phyloP scores from a whole-genome alignment of 2,113 vertebrate genomes.

The Alligator mississippiensis region DNA sequence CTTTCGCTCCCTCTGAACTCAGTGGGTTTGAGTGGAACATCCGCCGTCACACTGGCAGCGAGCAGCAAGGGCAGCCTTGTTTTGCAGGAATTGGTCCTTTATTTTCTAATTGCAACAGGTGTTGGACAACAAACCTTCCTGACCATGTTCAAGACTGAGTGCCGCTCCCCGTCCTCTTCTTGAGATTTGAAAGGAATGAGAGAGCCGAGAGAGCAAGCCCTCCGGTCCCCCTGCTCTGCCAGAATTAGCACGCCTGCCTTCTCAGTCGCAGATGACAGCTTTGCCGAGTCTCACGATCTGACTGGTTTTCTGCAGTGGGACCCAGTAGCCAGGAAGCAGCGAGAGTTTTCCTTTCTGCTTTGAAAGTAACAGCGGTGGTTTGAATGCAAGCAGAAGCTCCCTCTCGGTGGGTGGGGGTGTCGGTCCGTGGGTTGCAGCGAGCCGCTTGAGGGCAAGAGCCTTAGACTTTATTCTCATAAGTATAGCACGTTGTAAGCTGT shows the following conservation, averaged over 20 bases:
- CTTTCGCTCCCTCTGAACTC: slow-evolving; percentile 48
- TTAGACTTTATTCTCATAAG: neutral
- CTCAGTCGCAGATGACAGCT: neutral
- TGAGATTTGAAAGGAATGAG: neutral
- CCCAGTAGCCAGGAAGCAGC: neutral
- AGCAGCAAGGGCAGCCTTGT: neutral
- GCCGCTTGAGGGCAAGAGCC: neutral
- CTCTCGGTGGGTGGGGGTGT: neutral
- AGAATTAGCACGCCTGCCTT: neutral
- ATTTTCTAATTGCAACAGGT: fast-evolving
- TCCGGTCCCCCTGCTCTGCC: neutral
- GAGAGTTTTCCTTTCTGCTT: neutral
- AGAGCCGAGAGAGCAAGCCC: neutral
- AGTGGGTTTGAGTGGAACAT: too few relatives aligned
- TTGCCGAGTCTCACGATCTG: neutral
- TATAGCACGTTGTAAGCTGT: neutral
- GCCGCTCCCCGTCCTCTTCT: neutral
- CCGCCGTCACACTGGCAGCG: too few relatives aligned
- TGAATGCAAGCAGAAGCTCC: neutral
- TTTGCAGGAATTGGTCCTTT: neutral
- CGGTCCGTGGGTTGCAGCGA: neutral
- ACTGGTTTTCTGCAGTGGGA: neutral
- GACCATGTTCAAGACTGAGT: neutral
- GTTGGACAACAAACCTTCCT: neutral
- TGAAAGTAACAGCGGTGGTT: too few relatives aligned